Evolutionary conservation across 2,797 vertebrate species (phyloP).

Genomic region (Propithecus deckenii): DNA sequence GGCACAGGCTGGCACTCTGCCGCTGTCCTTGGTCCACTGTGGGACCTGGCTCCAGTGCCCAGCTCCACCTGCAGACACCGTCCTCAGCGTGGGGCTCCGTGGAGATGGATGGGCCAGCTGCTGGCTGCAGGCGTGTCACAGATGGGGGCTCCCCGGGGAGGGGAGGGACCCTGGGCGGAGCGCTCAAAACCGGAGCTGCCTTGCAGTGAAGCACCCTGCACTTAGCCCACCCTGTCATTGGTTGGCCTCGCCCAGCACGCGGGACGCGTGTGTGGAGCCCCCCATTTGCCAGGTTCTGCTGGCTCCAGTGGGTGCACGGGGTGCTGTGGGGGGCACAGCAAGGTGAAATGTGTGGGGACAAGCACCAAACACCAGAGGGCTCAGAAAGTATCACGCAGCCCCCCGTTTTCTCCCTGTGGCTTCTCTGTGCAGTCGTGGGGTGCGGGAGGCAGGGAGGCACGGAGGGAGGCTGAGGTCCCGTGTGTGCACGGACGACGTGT

Average conservation of each 20-base stretch:
- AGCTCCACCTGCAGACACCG: background rate
- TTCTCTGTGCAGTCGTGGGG: background rate
- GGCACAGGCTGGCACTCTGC: no score
- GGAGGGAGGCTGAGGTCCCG: no score
- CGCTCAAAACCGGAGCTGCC: background rate
- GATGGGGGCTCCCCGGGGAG: background rate
- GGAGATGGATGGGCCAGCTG: background rate
- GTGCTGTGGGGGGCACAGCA: accelerated
- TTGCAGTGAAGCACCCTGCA: background rate
- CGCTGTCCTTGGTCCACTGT: accelerated
- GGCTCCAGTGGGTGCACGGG: background rate
- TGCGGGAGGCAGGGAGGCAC: background rate
- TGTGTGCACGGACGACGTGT: accelerated
- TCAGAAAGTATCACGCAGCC: background rate
- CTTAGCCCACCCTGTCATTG: background rate
- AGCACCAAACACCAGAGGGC: accelerated
- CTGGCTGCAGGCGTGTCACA: background rate
- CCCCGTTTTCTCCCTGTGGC: accelerated
- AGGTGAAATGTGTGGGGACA: accelerated
- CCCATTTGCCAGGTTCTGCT: background rate
- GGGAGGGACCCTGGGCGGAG: background rate
- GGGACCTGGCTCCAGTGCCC: background rate
- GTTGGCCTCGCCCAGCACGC: background rate
- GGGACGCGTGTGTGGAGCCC: background rate
- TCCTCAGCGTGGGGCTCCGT: accelerated